Base-by-base conservation (phyloP, 2,797 vertebrate genomes). In the Margarornis squamiger region DNA sequence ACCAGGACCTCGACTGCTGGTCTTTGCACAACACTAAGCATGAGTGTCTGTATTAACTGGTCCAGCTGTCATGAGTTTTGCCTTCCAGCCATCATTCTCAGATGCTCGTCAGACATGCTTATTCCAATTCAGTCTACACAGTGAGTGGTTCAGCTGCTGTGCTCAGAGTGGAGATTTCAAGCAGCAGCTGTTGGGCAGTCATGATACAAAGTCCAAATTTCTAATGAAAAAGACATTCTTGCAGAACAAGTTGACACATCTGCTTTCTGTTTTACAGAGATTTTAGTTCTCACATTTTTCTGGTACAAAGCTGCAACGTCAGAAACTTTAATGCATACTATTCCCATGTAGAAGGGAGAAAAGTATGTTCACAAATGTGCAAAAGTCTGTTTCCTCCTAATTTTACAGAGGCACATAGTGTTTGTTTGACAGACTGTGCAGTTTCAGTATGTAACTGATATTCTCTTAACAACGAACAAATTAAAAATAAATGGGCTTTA, bases 11-110 rank as follows among this genome's bases (percentile, higher is more conserved):
- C 59, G 57, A 89, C 22, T 21, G 68, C 43, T 70, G 36, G 49
- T 73, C 49, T 87, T 54, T 34, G 24, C 75, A 91, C 38, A 46
- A 24, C 65, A 63, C 54, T 71, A 38, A 55, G 63, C 61, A 46
- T 9, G 5, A 79, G 9, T n/a, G 29, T 77, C 67, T 61, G 14
- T 32, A 76, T 58, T 77, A 57, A 57, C 72, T 68, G 45, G 59
- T n/a, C 57, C 75, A 94, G 89, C 84, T 94, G 88, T 65, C 67
- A 55, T 4, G 55, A 86, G 51, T 38, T 59, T 18, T 89, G 81
- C 91, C 91, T 91, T 68, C 81, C 89, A 92, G 91, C 78, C 65
- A 77, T 72, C 61, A 32, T 38, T 80, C 61, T 82, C 72, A 58
- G 75, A 91, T 65, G 81, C 30, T 89, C 86, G 86, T 79, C 94